Evolutionary conservation across 2,113 vertebrate genomes (phyloP).

Genomic region (Leucosticte australis): DNA sequence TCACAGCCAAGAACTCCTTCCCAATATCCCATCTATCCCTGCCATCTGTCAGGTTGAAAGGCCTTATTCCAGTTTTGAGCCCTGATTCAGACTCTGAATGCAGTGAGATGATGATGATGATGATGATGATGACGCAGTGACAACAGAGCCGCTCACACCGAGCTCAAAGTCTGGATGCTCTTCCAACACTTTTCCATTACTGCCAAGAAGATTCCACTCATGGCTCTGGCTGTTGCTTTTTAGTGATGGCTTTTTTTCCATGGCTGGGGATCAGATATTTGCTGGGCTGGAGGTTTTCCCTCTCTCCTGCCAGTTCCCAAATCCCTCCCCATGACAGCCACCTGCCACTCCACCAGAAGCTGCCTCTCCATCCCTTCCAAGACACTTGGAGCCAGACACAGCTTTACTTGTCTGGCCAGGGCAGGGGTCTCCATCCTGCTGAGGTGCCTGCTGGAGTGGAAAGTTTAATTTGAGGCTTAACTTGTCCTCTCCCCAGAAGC

Average conservation of each 20-base stretch:
- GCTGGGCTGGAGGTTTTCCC: not conserved
- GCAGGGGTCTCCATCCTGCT: not conserved
- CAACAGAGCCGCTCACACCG: rapidly evolving
- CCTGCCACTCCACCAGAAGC: not conserved
- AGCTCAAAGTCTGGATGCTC: not conserved
- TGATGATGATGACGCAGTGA: not conserved
- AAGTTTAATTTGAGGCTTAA: conserved; percentile 26
- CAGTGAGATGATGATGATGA: not conserved
- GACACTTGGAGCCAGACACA: not conserved
- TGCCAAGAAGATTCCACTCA: not conserved
- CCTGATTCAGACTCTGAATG: not conserved
- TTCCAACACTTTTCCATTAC: not conserved
- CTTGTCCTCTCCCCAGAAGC: not conserved
- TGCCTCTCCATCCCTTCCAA: not conserved
- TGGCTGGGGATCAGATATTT: not conserved
- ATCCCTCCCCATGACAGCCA: not conserved
- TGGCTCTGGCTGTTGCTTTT: not conserved
- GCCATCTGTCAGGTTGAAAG: not conserved
- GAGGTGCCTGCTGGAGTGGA: not conserved
- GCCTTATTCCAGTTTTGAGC: not conserved
- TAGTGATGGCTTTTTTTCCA: not conserved
- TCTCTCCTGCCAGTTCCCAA: not conserved
- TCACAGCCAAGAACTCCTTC: rapidly evolving
- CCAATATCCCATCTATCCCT: not conserved
- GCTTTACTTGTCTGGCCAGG: not conserved